Base-by-base conservation (phyloP, 1,140 invertebrate species). In the Chironomus tepperi region DNA sequence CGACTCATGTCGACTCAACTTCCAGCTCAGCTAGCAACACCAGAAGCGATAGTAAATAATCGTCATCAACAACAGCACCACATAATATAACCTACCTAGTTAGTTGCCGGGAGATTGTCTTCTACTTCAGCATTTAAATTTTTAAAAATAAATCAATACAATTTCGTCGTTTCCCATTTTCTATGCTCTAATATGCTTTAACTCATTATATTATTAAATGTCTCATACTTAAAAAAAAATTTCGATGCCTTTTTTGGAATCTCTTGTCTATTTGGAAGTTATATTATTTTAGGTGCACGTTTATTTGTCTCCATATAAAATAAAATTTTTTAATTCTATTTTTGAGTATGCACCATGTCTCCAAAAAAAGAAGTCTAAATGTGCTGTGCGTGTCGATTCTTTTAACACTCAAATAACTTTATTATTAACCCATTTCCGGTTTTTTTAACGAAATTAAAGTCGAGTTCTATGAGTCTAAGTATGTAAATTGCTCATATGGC, bases 361-460 rank as follows among this genome's bases (percentile, higher is more conserved):
- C 47, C 15, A 15, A n/a, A 12, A 57, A n/a, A 57, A 5, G 10
- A 34, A 15, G 47, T 57, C n/a, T n/a, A n/a, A n/a, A 57, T 47
- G 43, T 57, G 12, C 12, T 57, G 47, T 15, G 47, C n/a, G 47
- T 15, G 47, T 16, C 9, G 19, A 57, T 70, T 70, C 19, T 19
- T 18, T 70, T 70, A 70, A 70, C 19, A 70, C 18, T 70, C 15
- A 70, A 70, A 70, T 70, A 70, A 70, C 65, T 19, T 70, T 70
- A 70, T 70, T 19, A 70, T 70, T 18, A 70, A 70, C 18, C 65
- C 65, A 70, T 70, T 70, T 70, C 65, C 65, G 65, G 65, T 70
- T 70, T 70, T 21, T 57, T n/a, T 57, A 57, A 47, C 9, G 47
- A 57, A 57, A n/a, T 57, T 15, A 57, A 57, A 57, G 24, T 34